Evolutionary conservation across 2,888 invertebrate genomes (phyloP), one percentile per base, ranked within the genome.

Genomic region (Colletes collaris): DNA sequence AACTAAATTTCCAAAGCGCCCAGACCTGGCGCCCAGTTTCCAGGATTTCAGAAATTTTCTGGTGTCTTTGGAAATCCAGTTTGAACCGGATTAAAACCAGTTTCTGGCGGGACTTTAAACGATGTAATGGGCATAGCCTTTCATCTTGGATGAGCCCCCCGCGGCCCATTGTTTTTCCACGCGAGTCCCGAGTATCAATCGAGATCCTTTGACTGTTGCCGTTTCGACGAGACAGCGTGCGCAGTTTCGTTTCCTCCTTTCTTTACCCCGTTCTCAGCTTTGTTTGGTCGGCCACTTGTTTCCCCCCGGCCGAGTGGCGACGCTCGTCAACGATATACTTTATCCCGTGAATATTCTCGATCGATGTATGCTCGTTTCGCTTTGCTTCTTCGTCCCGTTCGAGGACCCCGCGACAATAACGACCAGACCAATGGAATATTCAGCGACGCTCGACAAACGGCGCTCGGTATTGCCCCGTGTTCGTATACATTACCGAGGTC

Each of bases 101-200:
- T 27, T 27, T 27, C 27, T 0, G 27, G 27, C 27, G 27, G 27
- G 27, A 27, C 27, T 27, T 27, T 69, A 71, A 83, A 76, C 81
- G 77, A 62, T 73, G 69, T 59, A 70, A 73, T 59, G 71, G 70
- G 69, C 71, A 69, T 49, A 66, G 37, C 16, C 69, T 73, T 72
- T 77, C 73, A 59, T 77, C 73, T 73, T 53, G 55, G 52, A 59
- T 11, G 50, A 70, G 52, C 44, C n/a, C 10, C 10, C 6, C 6
- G 50, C 10, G 3, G 37, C 19, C 19, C 52, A 16, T n/a, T n/a
- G 44, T 46, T 46, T 2, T 46, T 46, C 8, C 44, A 53, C 53
- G 53, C 53, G 8, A 16, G 19, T 50, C 53, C 53, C 1, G 13
- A 53, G 19, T 19, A 53, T 53, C 53, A 6, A 53, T 19, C 53